phyloP scores from a whole-genome alignment of 2,888 invertebrate species.

The Chymomyza amoena region DNA sequence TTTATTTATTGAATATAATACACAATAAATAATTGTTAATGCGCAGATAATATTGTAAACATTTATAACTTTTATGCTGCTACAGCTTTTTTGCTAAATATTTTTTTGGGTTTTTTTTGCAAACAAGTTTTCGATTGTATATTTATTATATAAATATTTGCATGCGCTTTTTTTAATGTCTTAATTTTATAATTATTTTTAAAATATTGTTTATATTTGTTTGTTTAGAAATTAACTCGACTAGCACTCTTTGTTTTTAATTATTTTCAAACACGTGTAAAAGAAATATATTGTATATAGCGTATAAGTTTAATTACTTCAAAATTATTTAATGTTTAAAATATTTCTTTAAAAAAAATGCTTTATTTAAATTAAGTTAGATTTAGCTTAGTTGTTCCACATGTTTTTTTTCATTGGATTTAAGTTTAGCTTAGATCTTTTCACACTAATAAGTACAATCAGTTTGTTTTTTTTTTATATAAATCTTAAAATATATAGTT shows the following conservation, averaged over 20 bases:
- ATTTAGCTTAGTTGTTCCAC: slow-evolving; percentile 55
- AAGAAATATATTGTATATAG: slow-evolving; percentile 2
- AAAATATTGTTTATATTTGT: not conserved
- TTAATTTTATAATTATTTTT: not conserved
- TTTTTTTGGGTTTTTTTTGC: not conserved
- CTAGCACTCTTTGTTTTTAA: not conserved
- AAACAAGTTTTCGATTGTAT: not conserved
- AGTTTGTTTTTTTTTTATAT: not conserved
- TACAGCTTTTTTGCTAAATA: not conserved
- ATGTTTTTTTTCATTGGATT: slow-evolving; percentile 49
- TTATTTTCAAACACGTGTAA: not conserved
- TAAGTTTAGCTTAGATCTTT: slow-evolving; percentile 13
- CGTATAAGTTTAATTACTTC: slow-evolving; percentile 18
- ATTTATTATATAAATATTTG: not conserved
- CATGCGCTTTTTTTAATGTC: not conserved
- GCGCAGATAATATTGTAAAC: not conserved
- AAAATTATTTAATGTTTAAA: not conserved
- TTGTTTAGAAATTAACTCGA: no score
- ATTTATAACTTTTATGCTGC: not conserved
- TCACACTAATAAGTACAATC: not conserved
- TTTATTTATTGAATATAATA: not conserved
- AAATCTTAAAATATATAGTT: not conserved
- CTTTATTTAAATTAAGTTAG: slow-evolving; percentile 7
- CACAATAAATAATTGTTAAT: not conserved
- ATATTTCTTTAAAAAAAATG: not conserved